These are phyloP conservation scores for Polylopha cassiicola DNA, from an alignment of 2,888 invertebrate genomes.

Conservation along the genomic window DNA sequence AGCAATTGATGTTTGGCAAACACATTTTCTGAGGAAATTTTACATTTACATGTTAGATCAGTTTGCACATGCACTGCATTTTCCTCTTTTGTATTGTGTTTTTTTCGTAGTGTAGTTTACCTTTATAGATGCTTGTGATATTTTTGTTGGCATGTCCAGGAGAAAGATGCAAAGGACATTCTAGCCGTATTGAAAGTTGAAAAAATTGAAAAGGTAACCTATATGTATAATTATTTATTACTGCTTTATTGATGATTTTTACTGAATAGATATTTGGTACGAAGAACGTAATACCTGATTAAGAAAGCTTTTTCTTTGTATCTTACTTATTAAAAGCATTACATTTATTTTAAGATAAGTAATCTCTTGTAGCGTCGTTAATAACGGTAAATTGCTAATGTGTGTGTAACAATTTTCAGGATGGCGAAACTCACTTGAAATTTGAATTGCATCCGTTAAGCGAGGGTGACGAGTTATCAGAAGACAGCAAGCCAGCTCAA, in stretches of 20 bases:
- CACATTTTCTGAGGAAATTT: too few relatives aligned
- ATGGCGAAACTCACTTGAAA: conserved; percentile 80
- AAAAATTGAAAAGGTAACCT: conserved; percentile 70
- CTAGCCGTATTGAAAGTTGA: conserved; percentile 77
- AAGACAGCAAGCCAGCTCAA: conserved; percentile 34
- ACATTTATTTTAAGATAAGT: too few relatives aligned
- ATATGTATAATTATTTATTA: conserved; percentile 22
- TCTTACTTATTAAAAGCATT: too few relatives aligned
- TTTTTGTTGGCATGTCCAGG: conserved; percentile 60
- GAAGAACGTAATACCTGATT: too few relatives aligned
- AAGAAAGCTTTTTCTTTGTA: too few relatives aligned
- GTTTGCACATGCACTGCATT: too few relatives aligned
- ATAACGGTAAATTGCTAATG: too few relatives aligned
- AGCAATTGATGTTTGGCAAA: too few relatives aligned
- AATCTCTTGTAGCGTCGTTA: too few relatives aligned
- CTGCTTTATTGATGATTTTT: conserved; percentile 17
- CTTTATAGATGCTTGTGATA: conserved; percentile 54
- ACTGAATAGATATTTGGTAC: too few relatives aligned
- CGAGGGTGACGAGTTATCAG: conserved; percentile 59
- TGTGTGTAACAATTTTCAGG: conserved; percentile 54
- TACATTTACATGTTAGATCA: too few relatives aligned
- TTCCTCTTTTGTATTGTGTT: conserved; percentile 13
- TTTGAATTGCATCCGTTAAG: conserved; percentile 82
- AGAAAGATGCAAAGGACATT: conserved; percentile 70
- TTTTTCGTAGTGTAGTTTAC: conserved; percentile 18